These are phyloP conservation scores for Nylanderia fulva DNA, from an alignment of 1,140 invertebrate species.

Conservation along the genomic window DNA sequence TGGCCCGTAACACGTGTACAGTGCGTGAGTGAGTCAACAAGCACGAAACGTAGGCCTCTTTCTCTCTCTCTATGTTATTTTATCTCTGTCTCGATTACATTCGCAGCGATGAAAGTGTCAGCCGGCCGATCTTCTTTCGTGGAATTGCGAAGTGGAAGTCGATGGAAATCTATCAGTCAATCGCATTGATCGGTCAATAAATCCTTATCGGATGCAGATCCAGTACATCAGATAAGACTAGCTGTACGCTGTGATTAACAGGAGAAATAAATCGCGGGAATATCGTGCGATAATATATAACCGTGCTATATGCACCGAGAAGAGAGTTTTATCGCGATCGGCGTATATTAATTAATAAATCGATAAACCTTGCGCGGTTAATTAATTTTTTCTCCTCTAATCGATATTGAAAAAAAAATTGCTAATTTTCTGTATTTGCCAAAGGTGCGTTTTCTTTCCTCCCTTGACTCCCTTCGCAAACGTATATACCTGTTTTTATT, in stretches of 20 bases:
- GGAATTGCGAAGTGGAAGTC: constrained; percentile 3
- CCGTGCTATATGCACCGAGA: background rate
- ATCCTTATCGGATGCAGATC: constrained; percentile 58
- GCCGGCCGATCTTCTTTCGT: constrained; percentile 22
- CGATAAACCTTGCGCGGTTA: background rate
- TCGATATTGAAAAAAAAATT: background rate
- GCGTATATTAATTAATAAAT: background rate
- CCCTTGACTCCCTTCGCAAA: background rate
- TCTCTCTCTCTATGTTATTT: background rate
- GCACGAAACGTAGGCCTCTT: background rate
- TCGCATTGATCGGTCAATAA: constrained; percentile 59
- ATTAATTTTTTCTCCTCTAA: background rate
- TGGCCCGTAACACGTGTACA: constrained; percentile 59
- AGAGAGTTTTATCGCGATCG: background rate
- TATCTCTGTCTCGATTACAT: constrained; percentile 36
- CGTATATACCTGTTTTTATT: constrained; percentile 27
- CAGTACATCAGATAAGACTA: constrained; percentile 16
- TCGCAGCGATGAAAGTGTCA: constrained; percentile 23
- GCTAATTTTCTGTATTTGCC: background rate
- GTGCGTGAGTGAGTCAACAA: constrained; percentile 62
- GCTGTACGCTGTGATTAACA: background rate
- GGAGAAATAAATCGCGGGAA: background rate
- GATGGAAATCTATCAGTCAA: constrained; percentile 33
- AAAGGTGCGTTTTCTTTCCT: constrained; percentile 1
- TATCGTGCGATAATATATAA: background rate